Evolutionary conservation across 2,797 vertebrate species (phyloP).

Genomic region (Enteromius thamalakanensis): DNA sequence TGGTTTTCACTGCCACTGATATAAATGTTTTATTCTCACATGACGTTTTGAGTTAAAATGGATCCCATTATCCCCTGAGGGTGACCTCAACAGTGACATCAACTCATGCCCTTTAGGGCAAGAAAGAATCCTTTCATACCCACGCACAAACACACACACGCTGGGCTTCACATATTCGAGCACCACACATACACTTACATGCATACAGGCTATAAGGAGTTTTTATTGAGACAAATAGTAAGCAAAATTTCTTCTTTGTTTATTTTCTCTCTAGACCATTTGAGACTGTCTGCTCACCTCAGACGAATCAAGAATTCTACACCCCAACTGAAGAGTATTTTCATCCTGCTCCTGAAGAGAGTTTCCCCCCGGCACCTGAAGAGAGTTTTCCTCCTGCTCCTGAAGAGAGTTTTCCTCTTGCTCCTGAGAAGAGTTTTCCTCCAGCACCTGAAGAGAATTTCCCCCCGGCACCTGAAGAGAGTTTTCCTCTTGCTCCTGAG

Average conservation of each 20-base stretch:
- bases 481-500: background rate
- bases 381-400: background rate
- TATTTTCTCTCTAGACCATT: conserved; percentile 70
- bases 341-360: background rate
- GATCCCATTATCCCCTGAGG: conserved; percentile 73
- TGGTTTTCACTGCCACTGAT: background rate
- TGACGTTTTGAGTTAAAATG: conserved; percentile 66
- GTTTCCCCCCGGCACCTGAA: background rate
- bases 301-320: conserved; percentile 68
- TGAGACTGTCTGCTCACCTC: conserved; percentile 74
- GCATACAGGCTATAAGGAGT: conserved; percentile 44
- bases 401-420: conserved; percentile 63
- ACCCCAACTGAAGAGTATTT: conserved; percentile 66
- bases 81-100: conserved; percentile 83
- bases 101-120: conserved; percentile 69
- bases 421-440: conserved; percentile 42
- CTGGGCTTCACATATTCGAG: conserved; percentile 30
- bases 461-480: background rate
- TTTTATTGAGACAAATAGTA: conserved; percentile 36
- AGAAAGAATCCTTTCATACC: conserved; percentile 76
- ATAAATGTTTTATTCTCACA: conserved; percentile 61
- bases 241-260: conserved; percentile 43
- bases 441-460: background rate
- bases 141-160: conserved; percentile 39
- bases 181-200: conserved; percentile 32